Evolutionary conservation across 64 coral and sea anemone species (phyloP).

Genomic region (Montipora efflorescens): DNA sequence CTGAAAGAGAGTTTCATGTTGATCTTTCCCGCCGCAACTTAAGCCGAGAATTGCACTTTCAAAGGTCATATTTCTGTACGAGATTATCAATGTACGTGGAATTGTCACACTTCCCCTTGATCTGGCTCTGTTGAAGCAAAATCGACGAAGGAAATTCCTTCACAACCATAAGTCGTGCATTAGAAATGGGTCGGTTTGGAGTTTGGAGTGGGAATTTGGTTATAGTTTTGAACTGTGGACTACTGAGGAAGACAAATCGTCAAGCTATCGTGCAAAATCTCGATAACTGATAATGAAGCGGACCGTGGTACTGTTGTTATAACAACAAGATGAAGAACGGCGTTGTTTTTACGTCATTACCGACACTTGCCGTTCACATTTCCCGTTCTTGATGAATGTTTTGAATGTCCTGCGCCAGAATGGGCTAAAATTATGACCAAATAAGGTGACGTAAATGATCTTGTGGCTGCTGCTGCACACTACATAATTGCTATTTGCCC

Average conservation of each 20-base stretch:
- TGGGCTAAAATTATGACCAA: slow-evolving; percentile 31
- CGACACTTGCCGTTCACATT: slow-evolving; percentile 2
- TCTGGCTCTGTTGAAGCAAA: slow-evolving; percentile 5
- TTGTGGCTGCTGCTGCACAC: not conserved
- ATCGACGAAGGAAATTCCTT: not conserved
- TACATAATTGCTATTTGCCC: not conserved
- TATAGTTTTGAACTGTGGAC: not conserved
- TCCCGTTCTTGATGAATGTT: slow-evolving; percentile 9
- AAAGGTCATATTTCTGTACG: slow-evolving; percentile 2
- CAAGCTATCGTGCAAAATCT: not conserved
- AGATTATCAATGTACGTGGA: not conserved
- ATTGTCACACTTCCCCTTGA: not conserved
- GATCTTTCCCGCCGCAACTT: not conserved
- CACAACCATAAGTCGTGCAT: not conserved
- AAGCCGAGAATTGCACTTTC: no score
- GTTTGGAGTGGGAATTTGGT: no score
- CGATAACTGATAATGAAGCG: not conserved
- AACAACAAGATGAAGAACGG: not conserved
- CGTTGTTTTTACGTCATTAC: slow-evolving; percentile 16
- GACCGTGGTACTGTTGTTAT: not conserved
- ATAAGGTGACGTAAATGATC: slow-evolving; percentile 19
- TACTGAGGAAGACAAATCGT: not conserved
- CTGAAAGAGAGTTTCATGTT: not conserved
- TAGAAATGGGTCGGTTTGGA: no score
- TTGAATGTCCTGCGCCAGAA: not conserved